Percentiles rank a stretch among this genome's conserved stretches.
Evolutionary conservation across 2,113 vertebrate genomes (phyloP).

Genomic region (Montifringilla adamsi): DNA sequence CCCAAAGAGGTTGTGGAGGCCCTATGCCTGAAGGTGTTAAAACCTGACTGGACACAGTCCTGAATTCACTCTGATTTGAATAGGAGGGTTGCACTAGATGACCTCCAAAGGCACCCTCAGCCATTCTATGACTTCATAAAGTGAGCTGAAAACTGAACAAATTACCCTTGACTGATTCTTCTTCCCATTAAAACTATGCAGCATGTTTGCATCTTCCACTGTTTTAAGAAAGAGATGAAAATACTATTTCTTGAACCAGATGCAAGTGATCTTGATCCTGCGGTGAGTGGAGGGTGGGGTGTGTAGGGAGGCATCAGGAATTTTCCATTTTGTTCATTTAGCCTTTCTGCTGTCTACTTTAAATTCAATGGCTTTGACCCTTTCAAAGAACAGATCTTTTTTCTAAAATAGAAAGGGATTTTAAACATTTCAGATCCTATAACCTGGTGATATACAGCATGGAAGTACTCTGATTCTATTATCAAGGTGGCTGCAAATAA

Average conservation of each 20-base stretch:
- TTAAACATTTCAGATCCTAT: neutral
- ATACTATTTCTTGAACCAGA: neutral
- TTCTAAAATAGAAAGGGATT: neutral
- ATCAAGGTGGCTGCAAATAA: neutral
- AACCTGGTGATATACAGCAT: neutral
- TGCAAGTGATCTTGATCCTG: neutral
- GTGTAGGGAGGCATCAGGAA: neutral
- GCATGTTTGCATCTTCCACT: neutral
- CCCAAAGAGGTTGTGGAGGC: neutral
- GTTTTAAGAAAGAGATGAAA: neutral
- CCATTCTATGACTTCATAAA: neutral
- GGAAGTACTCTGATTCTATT: neutral
- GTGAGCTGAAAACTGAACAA: neutral
- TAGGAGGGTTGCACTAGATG: fast-evolving
- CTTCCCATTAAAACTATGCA: neutral
- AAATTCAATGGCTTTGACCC: neutral
- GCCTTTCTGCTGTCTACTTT: neutral
- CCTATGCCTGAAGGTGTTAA: neutral
- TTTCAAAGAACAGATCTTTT: neutral
- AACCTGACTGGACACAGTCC: neutral
- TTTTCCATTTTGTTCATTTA: neutral
- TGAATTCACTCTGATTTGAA: neutral
- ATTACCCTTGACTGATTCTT: neutral
- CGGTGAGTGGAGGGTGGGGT: fast-evolving
- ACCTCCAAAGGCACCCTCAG: neutral